Evolutionary conservation across 2,888 invertebrate species (phyloP), one percentile per base, ranked within the genome.

Genomic region (Folsomia candida): DNA sequence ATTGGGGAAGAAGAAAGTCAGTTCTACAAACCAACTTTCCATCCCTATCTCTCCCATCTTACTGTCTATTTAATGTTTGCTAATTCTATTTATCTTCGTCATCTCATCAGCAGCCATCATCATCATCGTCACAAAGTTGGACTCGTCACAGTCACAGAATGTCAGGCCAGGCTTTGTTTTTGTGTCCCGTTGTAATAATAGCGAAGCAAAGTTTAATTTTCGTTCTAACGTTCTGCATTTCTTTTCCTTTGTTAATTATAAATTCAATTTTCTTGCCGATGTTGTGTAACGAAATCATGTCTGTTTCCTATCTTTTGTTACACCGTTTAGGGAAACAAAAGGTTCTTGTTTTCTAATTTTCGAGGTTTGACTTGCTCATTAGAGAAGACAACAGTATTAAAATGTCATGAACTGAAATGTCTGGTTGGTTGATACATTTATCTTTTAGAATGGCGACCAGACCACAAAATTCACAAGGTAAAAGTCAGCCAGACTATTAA

Each of bases 41-140:
- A 14, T 37, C 37, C 20, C 22, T n/a, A n/a, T n/a, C n/a, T n/a
- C n/a, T n/a, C n/a, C n/a, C n/a, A n/a, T n/a, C n/a, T n/a, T n/a
- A 54, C 4, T 54, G 54, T 54, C 22, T 54, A 20, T 37, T 37
- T 37, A 54, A 54, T 54, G 54, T 54, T 54, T 54, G 54, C 54
- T 54, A 54, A 54, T 54, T 54, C 54, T 54, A 54, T 54, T 54
- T 54, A 54, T 54, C 54, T 54, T 54, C 22, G 54, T 54, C 20
- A 18, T 54, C 54, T 37, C 37, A 37, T 37, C 37, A 37, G 14
- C 37, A 4, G 22, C n/a, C 54, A 54, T 54, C 54, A 54, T 54
- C 54, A 54, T 54, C 22, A 20, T 54, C 54, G 54, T 54, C 54
- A 54, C 54, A 54, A 20, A 14, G 4, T 4, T 6, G 37, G 37